Evolutionary conservation across 92 coral and sea anemone species (phyloP), one percentile per base, ranked within the genome.

Genomic region (Ricordea florida): DNA sequence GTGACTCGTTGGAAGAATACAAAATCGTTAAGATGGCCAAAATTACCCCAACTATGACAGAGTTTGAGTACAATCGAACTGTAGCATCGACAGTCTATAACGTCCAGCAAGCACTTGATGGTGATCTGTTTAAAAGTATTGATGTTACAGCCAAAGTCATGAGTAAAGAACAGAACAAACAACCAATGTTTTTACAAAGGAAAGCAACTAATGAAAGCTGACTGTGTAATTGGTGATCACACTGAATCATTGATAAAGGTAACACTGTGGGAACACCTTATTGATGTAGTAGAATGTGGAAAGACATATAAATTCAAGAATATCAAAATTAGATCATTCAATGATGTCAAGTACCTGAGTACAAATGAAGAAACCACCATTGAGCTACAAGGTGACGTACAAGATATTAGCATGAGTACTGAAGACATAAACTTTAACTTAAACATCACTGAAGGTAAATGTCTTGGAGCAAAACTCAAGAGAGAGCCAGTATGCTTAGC

Each of bases 341-440:
- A 76, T 50, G 89, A 76, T 27, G 40, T 66, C 10, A 84, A 84
- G 73, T 77, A 68, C 21, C 85, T 84, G 24, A 78, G 34, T 36
- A 84, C 90, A 50, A 84, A 77, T 62, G 85, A 84, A 77, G 59
- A 56, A 84, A 84, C 89, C 69, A 52, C 76, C 85, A 77, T 69
- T 38, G 60, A 84, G 49, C 73, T 30, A 76, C 52, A 75, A 37
- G 48, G 49, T 17, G 87, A 82, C 87, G 60, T 81, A 64, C 57
- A 55, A 13, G 69, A 69, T 62, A 84, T 84, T 51, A 77, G 45
- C 83, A 61, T 84, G 80, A 48, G 66, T 74, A 28, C 50, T 74
- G 89, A 75, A 67, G 89, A 74, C 78, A 83, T 83, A 74, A 83
- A 42, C 78, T 51, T 74, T 75, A 81, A 55, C 86, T 45, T 60